phyloP scores from a whole-genome alignment of 2,113 vertebrate genomes.

The Prunella fulvescens region DNA sequence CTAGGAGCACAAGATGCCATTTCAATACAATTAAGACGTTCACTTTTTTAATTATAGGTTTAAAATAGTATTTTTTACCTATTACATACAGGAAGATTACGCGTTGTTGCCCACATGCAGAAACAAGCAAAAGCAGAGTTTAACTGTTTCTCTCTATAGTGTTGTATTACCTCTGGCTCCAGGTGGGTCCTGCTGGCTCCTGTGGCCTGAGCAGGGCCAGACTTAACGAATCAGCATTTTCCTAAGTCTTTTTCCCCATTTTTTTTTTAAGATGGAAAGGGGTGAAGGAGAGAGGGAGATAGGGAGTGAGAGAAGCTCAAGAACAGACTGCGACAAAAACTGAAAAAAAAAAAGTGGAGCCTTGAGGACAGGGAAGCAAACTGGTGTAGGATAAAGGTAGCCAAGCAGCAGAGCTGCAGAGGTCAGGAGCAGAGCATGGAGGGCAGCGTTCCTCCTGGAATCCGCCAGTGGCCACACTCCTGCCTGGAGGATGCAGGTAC shows the following conservation, averaged over 20 bases:
- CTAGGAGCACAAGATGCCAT: conserved; percentile 73
- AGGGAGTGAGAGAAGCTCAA: background rate
- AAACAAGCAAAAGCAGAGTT: conserved; percentile 82
- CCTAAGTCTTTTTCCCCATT: background rate
- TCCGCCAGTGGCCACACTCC: background rate
- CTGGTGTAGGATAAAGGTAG: background rate
- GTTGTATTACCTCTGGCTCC: background rate
- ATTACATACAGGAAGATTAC: conserved; percentile 81
- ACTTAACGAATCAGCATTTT: background rate
- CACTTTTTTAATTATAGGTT: conserved; percentile 72
- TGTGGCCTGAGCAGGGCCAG: background rate
- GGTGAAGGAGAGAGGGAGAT: background rate
- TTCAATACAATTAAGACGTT: conserved; percentile 77
- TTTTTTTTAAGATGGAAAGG: background rate
- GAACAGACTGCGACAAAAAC: background rate
- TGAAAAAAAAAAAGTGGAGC: background rate
- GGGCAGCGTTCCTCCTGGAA: background rate
- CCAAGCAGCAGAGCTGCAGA: background rate
- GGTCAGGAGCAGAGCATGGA: background rate
- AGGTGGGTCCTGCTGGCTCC: background rate
- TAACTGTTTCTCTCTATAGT: conserved; percentile 63
- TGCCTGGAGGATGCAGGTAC: background rate
- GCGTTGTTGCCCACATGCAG: conserved; percentile 83
- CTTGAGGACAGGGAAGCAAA: background rate
- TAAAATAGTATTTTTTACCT: conserved; percentile 73